A percentile compares a stretch with the other conserved stretches of the same genome.
These are phyloP conservation scores for Hyposmocoma kahamanoa DNA, from an alignment of 1,140 invertebrate species.

Conservation along the genomic window DNA sequence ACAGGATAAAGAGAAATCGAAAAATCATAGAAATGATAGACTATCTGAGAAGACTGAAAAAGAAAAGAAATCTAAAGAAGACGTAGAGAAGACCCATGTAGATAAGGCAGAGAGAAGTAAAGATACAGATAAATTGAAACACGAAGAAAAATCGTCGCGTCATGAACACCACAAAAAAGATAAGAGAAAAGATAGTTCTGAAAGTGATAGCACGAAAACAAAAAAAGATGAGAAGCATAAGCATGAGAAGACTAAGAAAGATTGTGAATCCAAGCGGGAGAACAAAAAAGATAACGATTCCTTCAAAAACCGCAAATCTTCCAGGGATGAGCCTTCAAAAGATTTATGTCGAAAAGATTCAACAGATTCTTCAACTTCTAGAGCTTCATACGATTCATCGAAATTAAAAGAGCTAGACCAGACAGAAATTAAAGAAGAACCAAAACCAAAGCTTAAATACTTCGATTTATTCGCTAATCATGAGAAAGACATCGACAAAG, in stretches of 20 bases:
- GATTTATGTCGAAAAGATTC: conserved; percentile 70
- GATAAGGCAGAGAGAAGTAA: conserved; percentile 60
- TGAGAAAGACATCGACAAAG: conserved; percentile 45
- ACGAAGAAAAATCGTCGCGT: conserved; percentile 47
- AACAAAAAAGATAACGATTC: conserved; percentile 46
- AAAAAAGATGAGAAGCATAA: conserved; percentile 59
- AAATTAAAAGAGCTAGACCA: conserved; percentile 61
- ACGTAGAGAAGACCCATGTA: conserved; percentile 37
- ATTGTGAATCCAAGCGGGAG: conserved; percentile 49
- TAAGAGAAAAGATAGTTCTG: conserved; percentile 42
- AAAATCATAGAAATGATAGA: conserved; percentile 38
- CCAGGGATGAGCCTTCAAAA: conserved; percentile 60
- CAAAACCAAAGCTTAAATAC: conserved; percentile 29
- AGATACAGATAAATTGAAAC: conserved; percentile 49
- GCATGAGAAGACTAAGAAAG: conserved; percentile 52
- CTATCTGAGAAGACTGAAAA: not conserved
- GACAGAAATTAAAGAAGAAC: conserved; percentile 59
- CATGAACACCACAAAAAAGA: conserved; percentile 58
- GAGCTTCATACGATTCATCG: conserved; percentile 64
- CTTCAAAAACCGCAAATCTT: conserved; percentile 54
- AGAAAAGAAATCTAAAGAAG: conserved; percentile 38
- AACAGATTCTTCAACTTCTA: conserved; percentile 68
- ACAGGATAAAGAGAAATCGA: conserved; percentile 62
- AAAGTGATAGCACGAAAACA: conserved; percentile 36
- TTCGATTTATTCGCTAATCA: conserved; percentile 35